phyloP scores from a whole-genome alignment of 2,888 invertebrate genomes.

The Stenoptilia bipunctidactyla region DNA sequence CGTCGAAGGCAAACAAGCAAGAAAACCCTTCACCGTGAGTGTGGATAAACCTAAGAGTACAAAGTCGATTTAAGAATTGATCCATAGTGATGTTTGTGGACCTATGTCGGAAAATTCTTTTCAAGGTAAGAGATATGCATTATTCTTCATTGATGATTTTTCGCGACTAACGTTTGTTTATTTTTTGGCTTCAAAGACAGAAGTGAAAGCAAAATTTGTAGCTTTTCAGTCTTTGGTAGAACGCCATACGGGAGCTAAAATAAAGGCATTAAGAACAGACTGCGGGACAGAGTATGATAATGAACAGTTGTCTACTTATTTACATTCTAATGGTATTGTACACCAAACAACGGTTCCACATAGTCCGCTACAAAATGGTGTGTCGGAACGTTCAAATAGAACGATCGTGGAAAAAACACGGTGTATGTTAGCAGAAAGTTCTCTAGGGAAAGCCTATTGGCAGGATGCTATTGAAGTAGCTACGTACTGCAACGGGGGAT shows the following conservation, averaged over 20 bases:
- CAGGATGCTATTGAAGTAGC: too few species aligned
- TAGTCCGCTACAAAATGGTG: neutral
- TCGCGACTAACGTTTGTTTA: slow-evolving; percentile 3
- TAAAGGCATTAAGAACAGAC: neutral
- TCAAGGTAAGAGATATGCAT: neutral
- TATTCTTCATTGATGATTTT: slow-evolving; percentile 2
- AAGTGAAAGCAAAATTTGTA: neutral
- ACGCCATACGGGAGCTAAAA: neutral
- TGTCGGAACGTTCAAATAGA: neutral
- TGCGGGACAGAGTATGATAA: neutral
- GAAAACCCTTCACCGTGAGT: slow-evolving; percentile 4
- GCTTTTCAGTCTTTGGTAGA: neutral
- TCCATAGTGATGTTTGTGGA: neutral
- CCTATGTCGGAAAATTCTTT: too few species aligned
- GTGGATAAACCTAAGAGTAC: neutral
- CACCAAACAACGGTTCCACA: neutral
- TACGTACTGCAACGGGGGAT: too few species aligned
- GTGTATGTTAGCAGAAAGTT: neutral
- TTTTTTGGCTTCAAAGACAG: slow-evolving; percentile 1
- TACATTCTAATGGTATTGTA: neutral
- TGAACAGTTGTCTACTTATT: neutral
- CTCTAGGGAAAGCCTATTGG: neutral
- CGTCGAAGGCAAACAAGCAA: too few species aligned
- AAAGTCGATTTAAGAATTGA: too few species aligned
- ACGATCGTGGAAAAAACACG: neutral